Evolutionary conservation across 1,140 invertebrate genomes (phyloP), one percentile per base, ranked within the genome.

Genomic region (Paramacrobiotus metropolitanus): DNA sequence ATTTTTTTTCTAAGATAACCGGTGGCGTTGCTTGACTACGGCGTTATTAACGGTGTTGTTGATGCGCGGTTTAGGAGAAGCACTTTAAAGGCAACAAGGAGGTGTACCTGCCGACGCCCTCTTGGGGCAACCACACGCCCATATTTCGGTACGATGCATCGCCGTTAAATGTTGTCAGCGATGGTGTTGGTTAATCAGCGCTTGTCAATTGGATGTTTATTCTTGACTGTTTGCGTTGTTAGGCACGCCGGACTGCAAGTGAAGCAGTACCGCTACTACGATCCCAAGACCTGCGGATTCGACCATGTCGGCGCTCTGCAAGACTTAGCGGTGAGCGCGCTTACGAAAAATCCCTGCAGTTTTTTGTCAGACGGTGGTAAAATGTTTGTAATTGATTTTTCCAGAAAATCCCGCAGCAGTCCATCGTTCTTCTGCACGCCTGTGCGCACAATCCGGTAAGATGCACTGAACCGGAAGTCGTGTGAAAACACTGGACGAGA

Each of bases 101-200:
- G 61, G 78, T 98, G 59, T 96, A 92, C 76, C 68, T 98, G 65
- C 91, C 94, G 21, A 79, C 80, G n/a, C 94, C 94, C 9, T 85
- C 93, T 0, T 99, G 95, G 95, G 93, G 91, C 59, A 99, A 99
- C 73, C 95, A 99, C 72, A 83, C 80, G 1, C 88, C 91, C 30
- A 81, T 98, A 65, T 93, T 95, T 75, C 92, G 88, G 75, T 77
- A 70, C 70, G 62, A 21, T 24, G 48, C 28, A 28, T 48, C 3
- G 21, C 21, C 31, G 34, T 63, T 30, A 3, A 28, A 24, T 28
- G 15, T n/a, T 20, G 30, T 60, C 30, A 40, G 28, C 28, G 20
- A 15, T 9, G 9, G 9, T 59, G 55, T 59, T 29, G 9, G 21
- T 59, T 21, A 15, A 20, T 28, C 55, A 15, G 24, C 24, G 40